These are phyloP conservation scores for Hemiscyllium ocellatum DNA, from an alignment of 2,113 vertebrate species.

Conservation along the genomic window DNA sequence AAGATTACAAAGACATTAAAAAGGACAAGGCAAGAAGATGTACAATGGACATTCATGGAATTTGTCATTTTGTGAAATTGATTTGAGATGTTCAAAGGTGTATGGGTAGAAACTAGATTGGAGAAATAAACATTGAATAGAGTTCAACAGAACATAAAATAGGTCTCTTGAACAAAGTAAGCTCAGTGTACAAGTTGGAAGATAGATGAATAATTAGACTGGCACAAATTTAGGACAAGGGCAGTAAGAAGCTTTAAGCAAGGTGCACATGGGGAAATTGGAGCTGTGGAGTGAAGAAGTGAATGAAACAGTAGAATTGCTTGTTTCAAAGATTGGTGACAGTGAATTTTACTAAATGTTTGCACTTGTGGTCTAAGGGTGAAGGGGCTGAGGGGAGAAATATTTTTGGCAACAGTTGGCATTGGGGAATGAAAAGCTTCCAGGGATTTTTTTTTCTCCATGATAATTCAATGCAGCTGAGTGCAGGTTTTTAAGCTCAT, in stretches of 20 bases:
- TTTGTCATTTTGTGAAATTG: background rate
- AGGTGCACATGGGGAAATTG: background rate
- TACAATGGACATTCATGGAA: background rate
- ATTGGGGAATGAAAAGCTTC: background rate
- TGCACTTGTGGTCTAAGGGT: background rate
- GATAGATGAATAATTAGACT: background rate
- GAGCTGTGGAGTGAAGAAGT: background rate
- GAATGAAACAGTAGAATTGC: background rate
- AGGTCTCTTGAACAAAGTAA: background rate
- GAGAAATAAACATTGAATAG: background rate
- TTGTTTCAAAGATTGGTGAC: background rate
- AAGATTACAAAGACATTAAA: background rate
- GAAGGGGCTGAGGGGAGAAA: background rate
- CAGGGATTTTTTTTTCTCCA: background rate
- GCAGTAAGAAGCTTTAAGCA: background rate
- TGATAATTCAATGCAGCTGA: background rate
- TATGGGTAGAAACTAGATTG: no score
- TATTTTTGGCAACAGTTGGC: background rate
- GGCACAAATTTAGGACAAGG: background rate
- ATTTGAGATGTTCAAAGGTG: background rate
- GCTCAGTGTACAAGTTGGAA: background rate
- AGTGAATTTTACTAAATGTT: background rate
- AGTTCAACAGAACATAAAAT: background rate
- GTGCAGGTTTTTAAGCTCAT: background rate
- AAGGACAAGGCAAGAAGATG: background rate